Conservation (phyloP, 2,888 invertebrate species). For the Augochlorella aurata region DNA sequence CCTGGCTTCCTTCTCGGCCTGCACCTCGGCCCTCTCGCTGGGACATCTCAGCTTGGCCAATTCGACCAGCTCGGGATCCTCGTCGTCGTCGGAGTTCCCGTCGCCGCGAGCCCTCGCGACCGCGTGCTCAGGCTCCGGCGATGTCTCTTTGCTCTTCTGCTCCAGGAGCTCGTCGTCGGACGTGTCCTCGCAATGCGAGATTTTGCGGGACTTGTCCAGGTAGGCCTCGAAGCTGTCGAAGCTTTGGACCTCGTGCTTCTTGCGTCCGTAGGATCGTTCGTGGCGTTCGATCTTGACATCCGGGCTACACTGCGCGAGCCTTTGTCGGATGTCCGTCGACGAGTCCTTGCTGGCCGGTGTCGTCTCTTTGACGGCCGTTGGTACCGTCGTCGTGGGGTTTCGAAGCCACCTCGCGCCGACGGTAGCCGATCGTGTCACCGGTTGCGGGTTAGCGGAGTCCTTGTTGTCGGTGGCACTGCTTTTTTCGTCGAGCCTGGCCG, state of each 20-base stretch:
- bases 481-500: constrained; percentile 51
- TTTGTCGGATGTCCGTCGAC: constrained; percentile 69
- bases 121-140: constrained; percentile 79
- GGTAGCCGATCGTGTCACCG: constrained; percentile 28
- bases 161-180: constrained; percentile 31
- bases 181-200: constrained; percentile 48
- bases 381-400: constrained; percentile 31
- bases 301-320: constrained; percentile 81
- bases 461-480: constrained; percentile 42
- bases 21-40: constrained; percentile 93
- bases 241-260: constrained; percentile 34
- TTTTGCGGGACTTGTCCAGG: constrained; percentile 9
- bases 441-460: not conserved
- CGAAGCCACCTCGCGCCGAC: constrained; percentile 53
- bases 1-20: constrained; percentile 91
- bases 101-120: constrained; percentile 81
- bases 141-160: constrained; percentile 60
- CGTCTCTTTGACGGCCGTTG: constrained; percentile 1
- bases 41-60: constrained; percentile 93
- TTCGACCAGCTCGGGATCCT: constrained; percentile 91
- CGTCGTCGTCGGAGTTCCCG: constrained; percentile 82
- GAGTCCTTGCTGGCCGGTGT: constrained; percentile 32
- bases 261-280: constrained; percentile 18
- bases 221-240: constrained; percentile 26
- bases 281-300: constrained; percentile 57